phyloP scores from a whole-genome alignment of 2,113 vertebrate species.

The Entelurus aequoreus region DNA sequence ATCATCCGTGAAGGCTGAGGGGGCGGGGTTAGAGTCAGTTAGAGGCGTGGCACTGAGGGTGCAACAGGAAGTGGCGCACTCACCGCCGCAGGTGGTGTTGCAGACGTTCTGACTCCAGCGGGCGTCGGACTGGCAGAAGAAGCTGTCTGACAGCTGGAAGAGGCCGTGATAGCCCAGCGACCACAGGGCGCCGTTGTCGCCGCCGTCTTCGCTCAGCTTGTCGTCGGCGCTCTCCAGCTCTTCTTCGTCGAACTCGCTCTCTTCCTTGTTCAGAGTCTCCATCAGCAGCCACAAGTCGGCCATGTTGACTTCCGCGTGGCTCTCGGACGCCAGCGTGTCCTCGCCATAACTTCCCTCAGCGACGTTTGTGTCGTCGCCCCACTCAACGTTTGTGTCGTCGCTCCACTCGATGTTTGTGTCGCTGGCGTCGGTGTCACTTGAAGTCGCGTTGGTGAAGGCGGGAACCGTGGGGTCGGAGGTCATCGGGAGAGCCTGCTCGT shows the following conservation, averaged over 20 bases:
- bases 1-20: not conserved
- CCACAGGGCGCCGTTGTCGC: not conserved
- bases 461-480: not conserved
- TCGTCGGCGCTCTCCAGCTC: not conserved
- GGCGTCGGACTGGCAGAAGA: not conserved
- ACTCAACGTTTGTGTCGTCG: too few relatives aligned
- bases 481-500: not conserved
- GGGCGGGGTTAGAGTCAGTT: not conserved
- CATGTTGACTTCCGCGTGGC: not conserved
- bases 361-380: not conserved
- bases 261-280: not conserved
- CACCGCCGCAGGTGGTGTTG: not conserved
- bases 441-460: too few relatives aligned
- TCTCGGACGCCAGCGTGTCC: not conserved
- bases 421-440: not conserved
- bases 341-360: not conserved
- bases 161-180: conserved; percentile 2
- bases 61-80: not conserved
- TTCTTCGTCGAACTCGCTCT: not conserved
- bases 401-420: not conserved
- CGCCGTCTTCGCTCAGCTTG: not conserved
- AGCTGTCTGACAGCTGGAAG: conserved; percentile 1
- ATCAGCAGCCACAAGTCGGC: not conserved
- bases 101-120: not conserved
- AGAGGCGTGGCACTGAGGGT: too few relatives aligned